Evolutionary conservation across 2,888 invertebrate species (phyloP).

Genomic region (Sphecodes monilicornis): DNA sequence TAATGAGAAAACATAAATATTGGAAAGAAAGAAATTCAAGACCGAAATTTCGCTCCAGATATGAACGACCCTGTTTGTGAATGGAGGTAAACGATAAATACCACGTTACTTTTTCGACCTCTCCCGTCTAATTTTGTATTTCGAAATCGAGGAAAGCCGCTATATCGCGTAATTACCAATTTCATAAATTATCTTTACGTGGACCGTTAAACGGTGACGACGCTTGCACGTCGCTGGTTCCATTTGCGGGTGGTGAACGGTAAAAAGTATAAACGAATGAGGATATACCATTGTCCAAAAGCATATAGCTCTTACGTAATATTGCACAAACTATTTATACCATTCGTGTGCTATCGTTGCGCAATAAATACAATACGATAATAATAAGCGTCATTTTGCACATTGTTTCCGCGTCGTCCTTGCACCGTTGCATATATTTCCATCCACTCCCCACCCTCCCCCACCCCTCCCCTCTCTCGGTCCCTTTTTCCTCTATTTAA

Average conservation of each 20-base stretch:
- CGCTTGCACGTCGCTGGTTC: not conserved
- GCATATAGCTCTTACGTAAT: not conserved
- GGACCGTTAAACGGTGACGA: too few species aligned
- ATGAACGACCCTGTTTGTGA: too few species aligned
- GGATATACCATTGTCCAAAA: not conserved
- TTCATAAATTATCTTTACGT: too few species aligned
- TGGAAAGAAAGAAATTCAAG: too few species aligned
- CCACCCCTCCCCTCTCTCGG: not conserved
- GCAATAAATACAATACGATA: not conserved
- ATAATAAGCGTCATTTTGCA: not conserved
- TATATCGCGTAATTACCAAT: not conserved
- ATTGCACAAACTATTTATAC: not conserved
- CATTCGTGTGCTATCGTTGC: not conserved
- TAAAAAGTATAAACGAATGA: not conserved
- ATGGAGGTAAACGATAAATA: too few species aligned
- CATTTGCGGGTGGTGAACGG: not conserved
- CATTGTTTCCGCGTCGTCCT: not conserved
- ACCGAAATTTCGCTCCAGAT: too few species aligned
- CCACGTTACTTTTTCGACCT: too few species aligned
- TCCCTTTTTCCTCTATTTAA: not conserved
- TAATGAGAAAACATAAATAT: too few species aligned
- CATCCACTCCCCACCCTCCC: not conserved
- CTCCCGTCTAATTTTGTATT: too few species aligned
- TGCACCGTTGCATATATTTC: not conserved
- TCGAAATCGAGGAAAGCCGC: too few species aligned